Evolutionary conservation across 53 echinoderm and acorn worm genomes (phyloP), one percentile per base, ranked within the genome.

Genomic region (Pentamera pediparva): DNA sequence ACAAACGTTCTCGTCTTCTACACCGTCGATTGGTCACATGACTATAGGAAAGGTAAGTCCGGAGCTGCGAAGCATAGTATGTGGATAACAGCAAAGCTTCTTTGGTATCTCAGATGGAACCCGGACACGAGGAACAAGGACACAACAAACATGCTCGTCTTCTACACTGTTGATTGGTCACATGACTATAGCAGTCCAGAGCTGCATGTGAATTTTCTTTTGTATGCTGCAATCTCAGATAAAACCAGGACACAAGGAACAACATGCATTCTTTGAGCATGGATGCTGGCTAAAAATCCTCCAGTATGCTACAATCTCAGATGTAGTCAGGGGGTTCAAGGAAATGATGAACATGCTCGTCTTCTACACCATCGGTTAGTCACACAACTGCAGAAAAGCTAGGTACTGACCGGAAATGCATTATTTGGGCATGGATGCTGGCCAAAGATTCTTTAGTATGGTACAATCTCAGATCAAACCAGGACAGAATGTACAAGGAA

Each of bases 121-220:
- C 48, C 77, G 75, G 80, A 83, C 1, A 91, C 78, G 40, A 65
- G 89, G 35, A 91, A 88, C 59, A 69, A 74, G 62, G 88, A 76
- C 54, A 78, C 81, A 57, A 91, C 98, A 43, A 69, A 88, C 15
- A 19, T 98, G 67, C 67, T 98, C 15, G 98, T 85, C 7, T 91
- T 85, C 67, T 91, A 88, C 45, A 63, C 81, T 1, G 91, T 91
- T 18, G 91, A 98, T 57, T 98, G 85, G 85, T 81, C 81, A 38
- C 91, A 91, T 84, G 98, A 98, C 26, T 58, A 86, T 47, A 85
- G 91, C n/a, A n/a, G n/a, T n/a, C n/a, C n/a, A n/a, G n/a, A n/a
- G n/a, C n/a, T n/a, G n/a, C n/a, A n/a, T n/a, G n/a, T n/a, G n/a
- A n/a, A n/a, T n/a, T n/a, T n/a, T n/a, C n/a, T n/a, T n/a, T n/a